Conservation (phyloP, 2,888 invertebrate species). For the Eristalinus sepulchralis region DNA sequence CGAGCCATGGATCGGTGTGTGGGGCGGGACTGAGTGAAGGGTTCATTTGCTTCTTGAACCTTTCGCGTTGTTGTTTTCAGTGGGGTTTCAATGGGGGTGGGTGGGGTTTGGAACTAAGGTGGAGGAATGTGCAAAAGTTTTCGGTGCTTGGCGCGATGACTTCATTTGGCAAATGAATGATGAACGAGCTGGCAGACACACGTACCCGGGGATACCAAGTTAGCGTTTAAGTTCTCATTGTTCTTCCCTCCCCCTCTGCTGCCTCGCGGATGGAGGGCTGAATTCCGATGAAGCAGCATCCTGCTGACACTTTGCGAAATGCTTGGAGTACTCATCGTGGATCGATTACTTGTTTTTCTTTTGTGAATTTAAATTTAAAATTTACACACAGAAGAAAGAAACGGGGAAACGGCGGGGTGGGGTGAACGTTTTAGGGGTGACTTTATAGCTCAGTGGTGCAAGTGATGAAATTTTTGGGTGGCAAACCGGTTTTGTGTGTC, state of each 20-base stretch:
- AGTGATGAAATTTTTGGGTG: slow-evolving; percentile 61
- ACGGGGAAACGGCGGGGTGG: too few relatives aligned
- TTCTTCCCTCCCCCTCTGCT: not conserved
- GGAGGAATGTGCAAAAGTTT: slow-evolving; percentile 46
- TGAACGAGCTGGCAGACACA: slow-evolving; percentile 43
- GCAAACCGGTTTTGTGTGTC: slow-evolving; percentile 38
- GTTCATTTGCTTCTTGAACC: slow-evolving; percentile 61
- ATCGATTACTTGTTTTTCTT: slow-evolving; percentile 39
- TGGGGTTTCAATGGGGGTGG: not conserved
- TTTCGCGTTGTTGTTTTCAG: slow-evolving; percentile 15
- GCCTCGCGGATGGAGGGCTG: not conserved
- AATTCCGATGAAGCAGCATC: slow-evolving; percentile 50
- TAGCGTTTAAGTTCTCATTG: slow-evolving; percentile 43
- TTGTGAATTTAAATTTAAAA: slow-evolving; percentile 11
- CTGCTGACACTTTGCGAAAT: slow-evolving; percentile 47
- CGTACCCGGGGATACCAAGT: slow-evolving; percentile 24
- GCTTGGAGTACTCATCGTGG: slow-evolving; percentile 28
- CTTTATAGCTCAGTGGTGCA: slow-evolving; percentile 56
- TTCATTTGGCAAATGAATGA: slow-evolving; percentile 68
- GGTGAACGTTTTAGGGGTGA: slow-evolving; percentile 36
- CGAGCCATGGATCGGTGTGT: not conserved
- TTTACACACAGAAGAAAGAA: slow-evolving; percentile 27
- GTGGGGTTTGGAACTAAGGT: too few relatives aligned
- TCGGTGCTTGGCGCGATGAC: slow-evolving; percentile 46
- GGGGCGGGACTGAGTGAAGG: slow-evolving; percentile 26